Evolutionary conservation across 1,140 invertebrate genomes (phyloP).

Genomic region (Drosophila subobscura): DNA sequence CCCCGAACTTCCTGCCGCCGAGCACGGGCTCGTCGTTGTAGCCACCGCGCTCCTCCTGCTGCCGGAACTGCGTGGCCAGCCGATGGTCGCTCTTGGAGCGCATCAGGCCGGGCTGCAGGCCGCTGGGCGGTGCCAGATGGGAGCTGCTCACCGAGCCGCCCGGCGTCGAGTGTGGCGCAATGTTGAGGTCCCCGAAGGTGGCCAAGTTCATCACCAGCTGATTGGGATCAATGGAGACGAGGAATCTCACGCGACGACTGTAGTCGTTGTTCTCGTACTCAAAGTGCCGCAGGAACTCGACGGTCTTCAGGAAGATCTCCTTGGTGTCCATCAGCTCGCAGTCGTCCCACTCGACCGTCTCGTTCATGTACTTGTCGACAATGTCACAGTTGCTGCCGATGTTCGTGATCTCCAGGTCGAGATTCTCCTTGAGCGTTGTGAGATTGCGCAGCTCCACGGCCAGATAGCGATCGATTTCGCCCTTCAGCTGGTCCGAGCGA

Average conservation of each 20-base stretch:
- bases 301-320: conserved; percentile 96
- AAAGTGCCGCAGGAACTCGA: conserved; percentile 96
- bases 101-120: conserved; percentile 90
- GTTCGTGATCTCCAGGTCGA: conserved; percentile 96
- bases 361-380: conserved; percentile 96
- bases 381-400: conserved; percentile 97
- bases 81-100: conserved; percentile 97
- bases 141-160: conserved; percentile 83
- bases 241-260: conserved; percentile 91
- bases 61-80: conserved; percentile 93
- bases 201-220: conserved; percentile 93
- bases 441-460: conserved; percentile 92
- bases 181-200: conserved; percentile 94
- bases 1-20: conserved; percentile 89
- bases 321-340: conserved; percentile 96
- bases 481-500: conserved; percentile 93
- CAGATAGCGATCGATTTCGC: conserved; percentile 95
- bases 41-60: conserved; percentile 90
- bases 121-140: conserved; percentile 86
- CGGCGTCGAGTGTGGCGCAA: conserved; percentile 85
- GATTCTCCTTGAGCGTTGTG: conserved; percentile 94
- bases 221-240: conserved; percentile 94
- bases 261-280: conserved; percentile 96
- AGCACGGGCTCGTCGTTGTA: conserved; percentile 87
- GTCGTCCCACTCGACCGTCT: conserved; percentile 94